A percentile compares a stretch with the other conserved stretches of the same genome.
Conservation (phyloP, 2,797 vertebrate genomes). For the Coregonus ussuriensis region DNA sequence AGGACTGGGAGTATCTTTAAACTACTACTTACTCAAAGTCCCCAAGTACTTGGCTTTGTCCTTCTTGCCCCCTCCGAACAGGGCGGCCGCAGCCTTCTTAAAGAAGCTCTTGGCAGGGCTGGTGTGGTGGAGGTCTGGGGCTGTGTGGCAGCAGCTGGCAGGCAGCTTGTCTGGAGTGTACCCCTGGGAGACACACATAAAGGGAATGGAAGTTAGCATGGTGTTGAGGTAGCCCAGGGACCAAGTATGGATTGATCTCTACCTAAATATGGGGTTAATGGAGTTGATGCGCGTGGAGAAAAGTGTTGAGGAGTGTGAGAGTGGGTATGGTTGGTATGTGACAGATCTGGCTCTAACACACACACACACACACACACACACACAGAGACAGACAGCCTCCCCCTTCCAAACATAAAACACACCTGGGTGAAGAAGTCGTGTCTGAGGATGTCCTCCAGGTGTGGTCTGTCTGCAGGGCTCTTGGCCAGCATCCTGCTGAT, state of each 20-base stretch:
- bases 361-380: not conserved
- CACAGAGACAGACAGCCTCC: not conserved
- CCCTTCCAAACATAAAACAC: conserved; percentile 30
- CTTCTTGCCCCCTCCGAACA: conserved; percentile 84
- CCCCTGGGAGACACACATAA: conserved; percentile 65
- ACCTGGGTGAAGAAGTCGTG: conserved; percentile 88
- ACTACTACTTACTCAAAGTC: conserved; percentile 74
- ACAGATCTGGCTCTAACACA: not conserved
- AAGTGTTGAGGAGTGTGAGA: not conserved
- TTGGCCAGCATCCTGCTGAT: conserved; percentile 86
- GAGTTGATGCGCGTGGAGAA: not conserved
- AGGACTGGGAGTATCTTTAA: not conserved
- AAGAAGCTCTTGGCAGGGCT: conserved; percentile 88
- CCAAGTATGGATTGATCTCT: too few relatives aligned
- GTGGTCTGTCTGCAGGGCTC: conserved; percentile 82
- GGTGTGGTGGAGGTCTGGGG: conserved; percentile 85
- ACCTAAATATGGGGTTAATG: not conserved
- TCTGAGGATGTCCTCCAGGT: conserved; percentile 81
- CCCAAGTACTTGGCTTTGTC: conserved; percentile 86
- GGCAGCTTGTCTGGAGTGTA: conserved; percentile 85
- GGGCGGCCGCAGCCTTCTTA: conserved; percentile 86
- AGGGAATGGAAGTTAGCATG: not conserved
- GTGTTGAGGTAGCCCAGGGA: not conserved
- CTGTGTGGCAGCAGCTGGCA: conserved; percentile 82
- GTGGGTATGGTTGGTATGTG: not conserved